Evolutionary conservation across 2,797 vertebrate genomes (phyloP).

Genomic region (Paguma larvata): DNA sequence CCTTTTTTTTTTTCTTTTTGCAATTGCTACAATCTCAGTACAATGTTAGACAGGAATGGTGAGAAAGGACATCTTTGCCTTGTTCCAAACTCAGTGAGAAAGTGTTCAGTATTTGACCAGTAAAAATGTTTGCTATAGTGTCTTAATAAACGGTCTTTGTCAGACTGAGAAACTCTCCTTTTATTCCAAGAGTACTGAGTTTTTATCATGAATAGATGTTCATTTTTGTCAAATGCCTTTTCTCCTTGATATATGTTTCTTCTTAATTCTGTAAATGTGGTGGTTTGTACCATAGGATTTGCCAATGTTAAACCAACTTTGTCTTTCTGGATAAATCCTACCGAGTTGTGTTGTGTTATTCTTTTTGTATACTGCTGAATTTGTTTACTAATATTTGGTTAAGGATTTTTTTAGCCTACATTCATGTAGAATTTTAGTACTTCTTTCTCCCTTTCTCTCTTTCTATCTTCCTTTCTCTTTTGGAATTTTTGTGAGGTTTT

Average conservation of each 20-base stretch:
- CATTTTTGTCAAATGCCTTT: conserved; percentile 43
- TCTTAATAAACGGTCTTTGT: conserved; percentile 1
- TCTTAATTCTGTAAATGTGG: background rate
- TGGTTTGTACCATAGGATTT: background rate
- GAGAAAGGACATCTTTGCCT: background rate
- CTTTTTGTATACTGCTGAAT: background rate
- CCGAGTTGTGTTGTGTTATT: background rate
- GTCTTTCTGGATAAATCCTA: background rate
- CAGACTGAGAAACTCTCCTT: background rate
- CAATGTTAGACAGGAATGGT: background rate
- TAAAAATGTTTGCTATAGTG: background rate
- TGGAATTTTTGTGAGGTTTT: background rate
- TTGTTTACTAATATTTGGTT: conserved; percentile 9
- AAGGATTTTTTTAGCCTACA: background rate
- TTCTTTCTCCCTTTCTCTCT: background rate
- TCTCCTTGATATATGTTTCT: background rate
- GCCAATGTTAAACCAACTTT: background rate
- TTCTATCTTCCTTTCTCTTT: background rate
- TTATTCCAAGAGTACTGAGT: background rate
- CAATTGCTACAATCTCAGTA: background rate
- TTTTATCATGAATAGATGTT: background rate
- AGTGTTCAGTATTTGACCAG: background rate
- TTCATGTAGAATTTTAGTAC: background rate
- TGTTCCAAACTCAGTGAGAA: background rate
- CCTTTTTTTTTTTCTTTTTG: background rate